Conservation (phyloP, 2,888 invertebrate genomes). For the Cantharis lateralis region DNA sequence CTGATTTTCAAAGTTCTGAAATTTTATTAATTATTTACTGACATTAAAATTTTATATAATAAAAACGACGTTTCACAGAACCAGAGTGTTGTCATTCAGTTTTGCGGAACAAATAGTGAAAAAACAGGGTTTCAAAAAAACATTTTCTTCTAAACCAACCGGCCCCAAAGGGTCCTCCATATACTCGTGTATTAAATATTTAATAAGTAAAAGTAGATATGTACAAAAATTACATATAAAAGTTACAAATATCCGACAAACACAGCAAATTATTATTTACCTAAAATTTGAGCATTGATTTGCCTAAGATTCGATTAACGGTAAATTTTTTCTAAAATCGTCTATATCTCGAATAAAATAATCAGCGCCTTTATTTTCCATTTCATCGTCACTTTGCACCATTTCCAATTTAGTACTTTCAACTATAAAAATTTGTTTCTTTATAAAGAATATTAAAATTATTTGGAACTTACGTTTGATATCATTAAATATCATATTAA, state of each 20-base stretch:
- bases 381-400: neutral
- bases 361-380: neutral
- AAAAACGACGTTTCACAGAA: no score
- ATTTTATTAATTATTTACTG: no score
- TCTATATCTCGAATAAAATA: neutral
- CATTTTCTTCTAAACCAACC: no score
- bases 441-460: neutral
- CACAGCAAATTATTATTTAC: neutral
- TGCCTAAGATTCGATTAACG: neutral
- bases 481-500: neutral
- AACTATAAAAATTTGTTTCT: neutral
- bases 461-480: neutral
- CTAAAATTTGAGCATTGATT: neutral
- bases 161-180: no score
- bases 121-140: no score
- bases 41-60: no score
- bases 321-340: neutral
- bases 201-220: no score
- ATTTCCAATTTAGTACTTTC: neutral
- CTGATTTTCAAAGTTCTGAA: no score
- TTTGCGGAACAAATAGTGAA: no score
- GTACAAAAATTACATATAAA: neutral
- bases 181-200: no score
- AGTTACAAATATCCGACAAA: neutral
- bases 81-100: no score